These are phyloP conservation scores for Philereme vetulata DNA, from an alignment of 2,888 invertebrate genomes.

Conservation along the genomic window DNA sequence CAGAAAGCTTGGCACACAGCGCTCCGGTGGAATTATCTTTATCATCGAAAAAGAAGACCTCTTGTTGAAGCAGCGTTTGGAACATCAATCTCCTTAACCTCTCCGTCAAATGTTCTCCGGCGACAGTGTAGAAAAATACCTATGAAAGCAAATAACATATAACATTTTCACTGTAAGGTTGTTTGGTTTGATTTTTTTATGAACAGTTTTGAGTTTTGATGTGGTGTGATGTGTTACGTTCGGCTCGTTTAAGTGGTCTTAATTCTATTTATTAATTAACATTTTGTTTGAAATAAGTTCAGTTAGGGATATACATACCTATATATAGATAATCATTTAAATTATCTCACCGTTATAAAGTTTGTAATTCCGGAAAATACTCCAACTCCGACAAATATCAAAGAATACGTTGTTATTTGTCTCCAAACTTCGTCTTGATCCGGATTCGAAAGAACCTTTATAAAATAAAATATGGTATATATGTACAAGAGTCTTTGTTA, in stretches of 20 bases:
- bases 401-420: constrained; percentile 84
- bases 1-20: constrained; percentile 88
- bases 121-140: constrained; percentile 87
- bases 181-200: no score
- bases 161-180: no score
- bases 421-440: constrained; percentile 79
- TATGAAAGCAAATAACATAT: constrained; percentile 28
- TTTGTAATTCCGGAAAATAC: constrained; percentile 86
- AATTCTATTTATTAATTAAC: no score
- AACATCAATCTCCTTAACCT: constrained; percentile 87
- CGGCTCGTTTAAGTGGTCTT: no score
- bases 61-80: constrained; percentile 87
- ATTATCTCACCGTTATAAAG: constrained; percentile 84
- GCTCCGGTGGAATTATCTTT: constrained; percentile 89
- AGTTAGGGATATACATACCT: no score
- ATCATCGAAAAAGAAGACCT: constrained; percentile 90
- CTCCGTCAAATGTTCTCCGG: constrained; percentile 91
- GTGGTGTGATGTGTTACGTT: no score
- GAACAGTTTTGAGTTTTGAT: no score
- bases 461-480: no score
- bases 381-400: constrained; percentile 88
- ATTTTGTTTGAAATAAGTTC: no score
- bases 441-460: constrained; percentile 75
- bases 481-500: no score
- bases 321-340: no score